These are phyloP conservation scores for Pangasius mekongensis DNA, from an alignment of 2,797 vertebrate genomes.

Conservation along the genomic window DNA sequence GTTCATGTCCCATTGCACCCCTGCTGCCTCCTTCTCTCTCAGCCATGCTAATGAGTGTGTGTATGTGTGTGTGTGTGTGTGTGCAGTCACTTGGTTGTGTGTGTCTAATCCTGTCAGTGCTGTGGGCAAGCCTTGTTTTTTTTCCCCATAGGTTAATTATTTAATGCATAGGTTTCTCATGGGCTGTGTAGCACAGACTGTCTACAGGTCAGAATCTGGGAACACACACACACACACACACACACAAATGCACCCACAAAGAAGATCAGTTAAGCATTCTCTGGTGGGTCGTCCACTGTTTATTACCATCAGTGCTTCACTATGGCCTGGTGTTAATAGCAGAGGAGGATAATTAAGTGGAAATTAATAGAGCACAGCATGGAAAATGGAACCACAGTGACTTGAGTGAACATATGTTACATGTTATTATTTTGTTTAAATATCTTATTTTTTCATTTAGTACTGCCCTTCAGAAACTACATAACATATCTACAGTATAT, in stretches of 20 bases:
- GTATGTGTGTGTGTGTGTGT: neutral
- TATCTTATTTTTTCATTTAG: too few relatives aligned
- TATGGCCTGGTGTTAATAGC: slow-evolving; percentile 27
- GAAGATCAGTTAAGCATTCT: neutral
- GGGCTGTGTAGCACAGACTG: neutral
- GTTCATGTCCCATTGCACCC: neutral
- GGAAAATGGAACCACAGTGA: neutral
- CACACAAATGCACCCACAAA: neutral
- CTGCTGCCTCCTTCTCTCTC: neutral
- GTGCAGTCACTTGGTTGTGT: neutral
- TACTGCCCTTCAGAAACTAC: too few relatives aligned
- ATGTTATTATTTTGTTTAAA: too few relatives aligned
- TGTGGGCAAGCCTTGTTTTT: neutral
- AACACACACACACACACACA: neutral
- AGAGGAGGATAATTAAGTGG: slow-evolving; percentile 52
- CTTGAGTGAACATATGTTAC: neutral
- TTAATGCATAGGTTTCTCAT: neutral
- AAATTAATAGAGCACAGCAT: neutral
- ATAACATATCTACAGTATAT: too few relatives aligned
- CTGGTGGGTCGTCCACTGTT: neutral
- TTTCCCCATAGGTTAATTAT: neutral
- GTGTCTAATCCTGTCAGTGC: neutral
- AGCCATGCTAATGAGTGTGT: neutral
- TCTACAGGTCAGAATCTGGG: neutral
- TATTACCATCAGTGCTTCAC: neutral